phyloP scores from a whole-genome alignment of 2,113 vertebrate species.

The Catagonus wagneri region DNA sequence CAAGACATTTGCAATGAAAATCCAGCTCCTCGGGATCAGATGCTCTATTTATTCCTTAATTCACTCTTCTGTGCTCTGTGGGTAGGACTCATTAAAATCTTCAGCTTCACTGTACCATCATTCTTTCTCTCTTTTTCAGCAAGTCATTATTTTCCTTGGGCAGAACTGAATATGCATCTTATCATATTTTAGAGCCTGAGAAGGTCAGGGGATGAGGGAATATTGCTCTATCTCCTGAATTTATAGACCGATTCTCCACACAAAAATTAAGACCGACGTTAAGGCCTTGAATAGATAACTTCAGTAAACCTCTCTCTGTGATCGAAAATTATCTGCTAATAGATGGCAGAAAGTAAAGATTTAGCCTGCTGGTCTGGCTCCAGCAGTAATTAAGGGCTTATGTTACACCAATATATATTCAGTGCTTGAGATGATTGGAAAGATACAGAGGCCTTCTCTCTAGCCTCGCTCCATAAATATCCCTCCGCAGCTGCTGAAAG shows the following conservation, averaged over 20 bases:
- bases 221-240: neutral
- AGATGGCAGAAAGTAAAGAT: conserved; percentile 38
- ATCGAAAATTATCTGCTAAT: conserved; percentile 11
- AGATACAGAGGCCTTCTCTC: conserved; percentile 29
- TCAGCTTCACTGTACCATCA: neutral
- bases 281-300: neutral
- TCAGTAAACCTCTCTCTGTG: neutral
- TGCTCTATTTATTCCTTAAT: neutral
- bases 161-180: neutral
- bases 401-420: conserved; percentile 46
- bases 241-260: neutral
- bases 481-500: neutral
- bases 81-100: neutral
- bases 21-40: neutral
- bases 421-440: conserved; percentile 64
- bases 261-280: neutral
- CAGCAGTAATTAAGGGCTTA: conserved; percentile 44
- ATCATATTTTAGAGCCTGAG: neutral
- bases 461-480: conserved; percentile 49
- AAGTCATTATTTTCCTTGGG: neutral
- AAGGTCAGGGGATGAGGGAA: neutral
- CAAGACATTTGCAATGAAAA: neutral
- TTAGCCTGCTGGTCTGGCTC: neutral
- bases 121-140: neutral
- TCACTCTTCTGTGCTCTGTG: neutral